Conservation (phyloP, 2,113 vertebrate genomes). For the Gavia stellata region DNA sequence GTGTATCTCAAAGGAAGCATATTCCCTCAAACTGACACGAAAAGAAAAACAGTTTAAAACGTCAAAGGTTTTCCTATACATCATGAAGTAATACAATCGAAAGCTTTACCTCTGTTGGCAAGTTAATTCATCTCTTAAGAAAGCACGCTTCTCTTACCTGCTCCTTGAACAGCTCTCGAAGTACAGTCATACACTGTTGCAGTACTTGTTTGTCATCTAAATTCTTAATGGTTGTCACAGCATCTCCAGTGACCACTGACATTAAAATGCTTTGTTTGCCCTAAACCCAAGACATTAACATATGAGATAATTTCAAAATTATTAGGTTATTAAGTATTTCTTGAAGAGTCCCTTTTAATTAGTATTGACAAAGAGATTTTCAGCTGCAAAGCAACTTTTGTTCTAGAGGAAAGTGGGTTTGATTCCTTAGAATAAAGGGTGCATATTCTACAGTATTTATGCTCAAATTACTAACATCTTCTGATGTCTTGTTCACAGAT, state of each 20-base stretch:
- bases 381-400: background rate
- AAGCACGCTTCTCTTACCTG: constrained; percentile 76
- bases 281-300: constrained; percentile 55
- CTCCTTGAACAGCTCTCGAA: constrained; percentile 90
- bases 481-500: background rate
- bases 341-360: background rate
- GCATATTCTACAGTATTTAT: background rate
- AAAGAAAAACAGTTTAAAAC: background rate
- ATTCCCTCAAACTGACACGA: background rate
- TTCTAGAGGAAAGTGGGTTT: background rate
- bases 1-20: background rate
- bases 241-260: constrained; percentile 91
- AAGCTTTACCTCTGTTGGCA: background rate
- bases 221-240: constrained; percentile 76
- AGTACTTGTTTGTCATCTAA: constrained; percentile 88
- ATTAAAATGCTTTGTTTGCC: constrained; percentile 90
- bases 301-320: background rate
- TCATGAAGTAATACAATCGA: background rate
- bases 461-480: background rate
- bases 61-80: background rate
- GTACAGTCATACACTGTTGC: constrained; percentile 84
- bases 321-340: background rate
- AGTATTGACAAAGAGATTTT: background rate
- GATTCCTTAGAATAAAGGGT: background rate
- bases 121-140: background rate